phyloP scores from a whole-genome alignment of 2,797 vertebrate genomes.

The Mus caroli region DNA sequence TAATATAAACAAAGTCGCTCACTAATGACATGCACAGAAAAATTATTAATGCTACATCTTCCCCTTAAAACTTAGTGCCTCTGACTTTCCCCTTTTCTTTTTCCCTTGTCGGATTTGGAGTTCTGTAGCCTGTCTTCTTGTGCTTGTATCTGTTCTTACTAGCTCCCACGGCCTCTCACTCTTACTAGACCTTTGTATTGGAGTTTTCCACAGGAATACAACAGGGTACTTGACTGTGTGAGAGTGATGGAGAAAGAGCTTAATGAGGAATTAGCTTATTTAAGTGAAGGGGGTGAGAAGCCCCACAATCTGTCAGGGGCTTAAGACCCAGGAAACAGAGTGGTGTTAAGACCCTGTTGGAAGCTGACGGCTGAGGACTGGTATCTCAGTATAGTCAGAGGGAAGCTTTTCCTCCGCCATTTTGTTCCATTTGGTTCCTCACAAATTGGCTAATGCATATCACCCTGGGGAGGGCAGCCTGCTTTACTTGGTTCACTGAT shows the following conservation, averaged over 20 bases:
- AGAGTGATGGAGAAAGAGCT: not conserved
- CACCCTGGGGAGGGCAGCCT: not conserved
- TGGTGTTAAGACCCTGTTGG: not conserved
- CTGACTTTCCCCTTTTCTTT: not conserved
- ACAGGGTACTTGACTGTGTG: not conserved
- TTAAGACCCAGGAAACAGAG: not conserved
- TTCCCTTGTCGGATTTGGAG: not conserved
- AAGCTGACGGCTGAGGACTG: not conserved
- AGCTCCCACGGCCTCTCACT: not conserved
- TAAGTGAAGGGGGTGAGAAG: not conserved
- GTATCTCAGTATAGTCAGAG: not conserved
- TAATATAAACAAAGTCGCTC: constrained; percentile 12
- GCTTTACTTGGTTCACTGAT: not conserved
- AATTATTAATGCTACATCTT: constrained; percentile 46
- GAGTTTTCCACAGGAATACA: constrained; percentile 30
- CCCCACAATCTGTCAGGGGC: not conserved
- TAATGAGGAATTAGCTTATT: not conserved
- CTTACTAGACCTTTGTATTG: constrained; percentile 25
- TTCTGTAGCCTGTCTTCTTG: not conserved
- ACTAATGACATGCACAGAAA: constrained; percentile 41
- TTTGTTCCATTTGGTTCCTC: not conserved
- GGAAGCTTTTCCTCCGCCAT: not conserved
- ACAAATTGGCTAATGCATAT: not conserved
- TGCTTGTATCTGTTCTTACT: constrained; percentile 35
- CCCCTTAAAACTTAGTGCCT: constrained; percentile 7